These are phyloP conservation scores for Loriculus beryllinus DNA, from an alignment of 2,797 vertebrate genomes.

Conservation along the genomic window DNA sequence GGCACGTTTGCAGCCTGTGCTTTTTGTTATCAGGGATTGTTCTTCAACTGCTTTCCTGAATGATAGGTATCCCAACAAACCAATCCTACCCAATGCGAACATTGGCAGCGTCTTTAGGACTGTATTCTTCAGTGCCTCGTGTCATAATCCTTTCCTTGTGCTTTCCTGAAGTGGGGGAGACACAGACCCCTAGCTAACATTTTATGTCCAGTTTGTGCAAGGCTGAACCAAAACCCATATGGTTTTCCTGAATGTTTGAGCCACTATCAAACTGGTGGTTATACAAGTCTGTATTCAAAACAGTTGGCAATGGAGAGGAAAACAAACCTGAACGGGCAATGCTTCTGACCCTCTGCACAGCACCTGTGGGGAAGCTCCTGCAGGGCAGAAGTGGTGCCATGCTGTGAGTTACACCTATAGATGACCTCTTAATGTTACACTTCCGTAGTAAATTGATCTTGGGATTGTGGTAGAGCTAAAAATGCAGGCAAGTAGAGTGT, in stretches of 20 bases:
- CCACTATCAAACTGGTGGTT: neutral
- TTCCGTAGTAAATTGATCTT: neutral
- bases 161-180: neutral
- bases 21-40: neutral
- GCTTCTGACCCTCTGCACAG: neutral
- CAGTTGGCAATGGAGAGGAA: neutral
- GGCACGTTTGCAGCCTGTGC: neutral
- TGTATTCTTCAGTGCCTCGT: fast-evolving
- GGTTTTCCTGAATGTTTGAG: neutral
- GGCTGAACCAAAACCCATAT: neutral
- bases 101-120: neutral
- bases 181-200: neutral
- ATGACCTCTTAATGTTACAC: neutral
- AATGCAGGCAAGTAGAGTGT: neutral
- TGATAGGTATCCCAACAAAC: neutral
- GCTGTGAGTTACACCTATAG: neutral
- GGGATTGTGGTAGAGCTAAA: neutral
- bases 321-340: neutral
- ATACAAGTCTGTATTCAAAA: neutral
- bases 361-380: neutral
- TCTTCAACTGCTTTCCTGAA: neutral
- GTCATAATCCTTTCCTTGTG: neutral
- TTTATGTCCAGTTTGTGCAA: neutral
- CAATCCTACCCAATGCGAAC: neutral
- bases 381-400: neutral